phyloP scores from a whole-genome alignment of 2,888 invertebrate species.

The Ennomos erosarius region DNA sequence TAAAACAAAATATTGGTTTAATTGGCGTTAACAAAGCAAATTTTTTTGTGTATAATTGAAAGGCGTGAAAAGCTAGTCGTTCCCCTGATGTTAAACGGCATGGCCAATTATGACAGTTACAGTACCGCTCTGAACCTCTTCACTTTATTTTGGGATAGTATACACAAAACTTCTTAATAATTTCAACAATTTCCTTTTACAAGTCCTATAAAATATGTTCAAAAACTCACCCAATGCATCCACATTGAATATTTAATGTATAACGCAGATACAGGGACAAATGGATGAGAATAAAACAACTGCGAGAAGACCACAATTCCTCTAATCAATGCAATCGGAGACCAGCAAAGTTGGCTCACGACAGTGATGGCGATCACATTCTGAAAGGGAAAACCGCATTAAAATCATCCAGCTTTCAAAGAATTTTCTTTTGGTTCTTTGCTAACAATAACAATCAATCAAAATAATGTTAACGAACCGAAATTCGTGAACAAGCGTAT shows the following conservation, averaged over 20 bases:
- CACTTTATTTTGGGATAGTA: too few relatives aligned
- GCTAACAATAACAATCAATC: too few relatives aligned
- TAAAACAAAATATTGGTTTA: conserved; percentile 40
- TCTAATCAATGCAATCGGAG: conserved; percentile 65
- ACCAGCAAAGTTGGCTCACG: conserved; percentile 69
- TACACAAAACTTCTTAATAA: too few relatives aligned
- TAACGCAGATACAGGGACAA: conserved; percentile 49
- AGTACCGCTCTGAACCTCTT: too few relatives aligned
- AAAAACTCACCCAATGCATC: conserved; percentile 61
- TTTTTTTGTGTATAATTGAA: too few relatives aligned
- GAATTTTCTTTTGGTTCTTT: too few relatives aligned
- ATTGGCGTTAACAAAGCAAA: too few relatives aligned
- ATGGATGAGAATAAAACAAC: conserved; percentile 45
- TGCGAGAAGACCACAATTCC: conserved; percentile 61
- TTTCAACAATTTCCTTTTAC: not conserved
- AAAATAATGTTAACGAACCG: too few relatives aligned
- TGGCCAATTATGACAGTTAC: too few relatives aligned
- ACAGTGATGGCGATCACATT: conserved; percentile 58
- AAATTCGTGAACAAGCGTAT: too few relatives aligned
- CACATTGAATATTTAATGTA: conserved; percentile 61
- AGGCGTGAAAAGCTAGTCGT: too few relatives aligned
- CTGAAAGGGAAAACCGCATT: conserved; percentile 49
- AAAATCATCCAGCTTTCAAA: not conserved
- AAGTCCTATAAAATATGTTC: not conserved
- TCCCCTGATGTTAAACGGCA: too few relatives aligned